Evolutionary conservation across 2,113 vertebrate genomes (phyloP).

Genomic region (Carlito syrichta): DNA sequence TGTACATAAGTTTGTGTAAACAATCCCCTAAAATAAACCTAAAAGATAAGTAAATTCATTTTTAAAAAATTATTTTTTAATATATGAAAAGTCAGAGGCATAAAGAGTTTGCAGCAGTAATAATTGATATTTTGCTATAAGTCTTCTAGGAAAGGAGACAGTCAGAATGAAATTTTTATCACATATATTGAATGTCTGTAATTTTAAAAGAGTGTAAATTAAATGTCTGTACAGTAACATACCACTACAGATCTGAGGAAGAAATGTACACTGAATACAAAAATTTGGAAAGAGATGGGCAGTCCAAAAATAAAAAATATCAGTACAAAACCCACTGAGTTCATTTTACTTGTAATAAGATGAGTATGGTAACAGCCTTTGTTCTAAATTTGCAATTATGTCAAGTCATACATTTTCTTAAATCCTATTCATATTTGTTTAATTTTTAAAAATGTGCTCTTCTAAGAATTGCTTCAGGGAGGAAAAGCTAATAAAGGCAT

Average conservation of each 20-base stretch:
- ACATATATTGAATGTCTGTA: neutral
- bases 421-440: slow-evolving; percentile 54
- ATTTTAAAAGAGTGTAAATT: neutral
- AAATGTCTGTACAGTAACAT: neutral
- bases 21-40: neutral
- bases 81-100: neutral
- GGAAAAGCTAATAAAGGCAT: slow-evolving; percentile 51
- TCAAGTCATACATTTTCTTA: slow-evolving; percentile 49
- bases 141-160: neutral
- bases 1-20: neutral
- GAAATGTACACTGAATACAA: neutral
- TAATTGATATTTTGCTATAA: neutral
- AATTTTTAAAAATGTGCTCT: slow-evolving; percentile 60
- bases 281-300: neutral
- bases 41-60: neutral
- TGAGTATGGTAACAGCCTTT: neutral
- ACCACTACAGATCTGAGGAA: neutral
- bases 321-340: neutral
- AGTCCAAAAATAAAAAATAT: neutral
- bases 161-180: neutral
- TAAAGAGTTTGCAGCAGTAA: neutral
- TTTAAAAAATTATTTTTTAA: neutral
- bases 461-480: slow-evolving; percentile 51
- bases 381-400: slow-evolving; percentile 47
- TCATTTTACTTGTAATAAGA: neutral